Evolutionary conservation across 1,140 invertebrate species (phyloP), one percentile per base, ranked within the genome.

Genomic region (Drosophila bocqueti): DNA sequence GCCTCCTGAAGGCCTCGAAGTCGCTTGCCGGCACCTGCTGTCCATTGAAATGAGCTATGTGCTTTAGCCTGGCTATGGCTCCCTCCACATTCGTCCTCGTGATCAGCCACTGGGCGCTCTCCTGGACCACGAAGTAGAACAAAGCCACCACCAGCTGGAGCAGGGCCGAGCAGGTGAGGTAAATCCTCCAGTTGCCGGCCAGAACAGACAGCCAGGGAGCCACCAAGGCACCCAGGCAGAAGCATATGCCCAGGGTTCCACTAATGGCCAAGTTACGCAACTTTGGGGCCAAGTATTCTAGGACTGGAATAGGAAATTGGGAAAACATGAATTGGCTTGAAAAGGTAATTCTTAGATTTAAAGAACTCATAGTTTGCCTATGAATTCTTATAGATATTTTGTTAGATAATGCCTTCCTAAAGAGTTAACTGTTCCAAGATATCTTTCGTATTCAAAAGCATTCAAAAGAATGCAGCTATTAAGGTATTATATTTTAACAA

Each of bases 51-150:
- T 93, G 91, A 1, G 95, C 94, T 26, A 95, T 94, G 57, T 85
- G 93, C 72, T 91, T 79, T 52, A 95, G 93, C 62, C 95, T 93
- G 46, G 92, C 71, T 40, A 94, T 93, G 15, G 95, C 95, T 34
- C 94, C 92, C 10, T 94, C 93, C 1, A 93, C 92, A 50, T 93
- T 87, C 5, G 94, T 94, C 81, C 94, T 93, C 21, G 94, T 94
- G 18, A 95, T 93, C 4, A 95, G 84, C 95, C 95, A 95, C 69
- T 95, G 93, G 0, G 94, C 95, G 50, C 95, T 95, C 87, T 95
- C 95, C 64, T 95, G 94, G 66, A 95, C 92, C 61, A 94, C 87
- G 52, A 93, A 93, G 69, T 93, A 94, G 67, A 93, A 95, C 8
- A 91, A 63, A 1, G 93, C 81, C 21, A 94, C 91, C n/a, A 93